Evolutionary conservation across 2,888 invertebrate species (phyloP).

Genomic region (Hyalella azteca): DNA sequence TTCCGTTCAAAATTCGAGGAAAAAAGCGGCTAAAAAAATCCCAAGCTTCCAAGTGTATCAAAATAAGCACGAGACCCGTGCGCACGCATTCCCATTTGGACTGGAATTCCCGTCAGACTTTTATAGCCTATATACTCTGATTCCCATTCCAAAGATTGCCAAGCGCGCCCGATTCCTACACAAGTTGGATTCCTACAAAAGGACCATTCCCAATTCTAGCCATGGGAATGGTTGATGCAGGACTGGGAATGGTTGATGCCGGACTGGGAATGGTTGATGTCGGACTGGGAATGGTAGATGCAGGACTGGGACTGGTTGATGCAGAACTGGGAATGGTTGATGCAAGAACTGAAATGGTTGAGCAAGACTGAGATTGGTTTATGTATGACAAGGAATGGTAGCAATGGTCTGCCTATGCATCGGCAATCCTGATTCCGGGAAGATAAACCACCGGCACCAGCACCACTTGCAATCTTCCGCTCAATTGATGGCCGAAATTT

Average conservation of each 20-base stretch:
- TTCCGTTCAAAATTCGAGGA: constrained; percentile 31
- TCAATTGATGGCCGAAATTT: background rate
- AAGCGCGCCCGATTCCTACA: constrained; percentile 38
- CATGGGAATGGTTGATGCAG: constrained; percentile 35
- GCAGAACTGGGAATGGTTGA: constrained; percentile 35
- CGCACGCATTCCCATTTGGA: constrained; percentile 38
- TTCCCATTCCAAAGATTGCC: constrained; percentile 40
- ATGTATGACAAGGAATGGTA: constrained; percentile 23
- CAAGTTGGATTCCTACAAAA: constrained; percentile 40
- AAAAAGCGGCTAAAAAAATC: constrained; percentile 21
- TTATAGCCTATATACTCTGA: constrained; percentile 41
- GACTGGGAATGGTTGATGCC: background rate
- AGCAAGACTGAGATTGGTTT: constrained; percentile 28
- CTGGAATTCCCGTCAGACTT: constrained; percentile 41
- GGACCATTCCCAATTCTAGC: constrained; percentile 36
- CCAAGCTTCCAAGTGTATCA: constrained; percentile 38
- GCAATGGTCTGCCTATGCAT: constrained; percentile 9
- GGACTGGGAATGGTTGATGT: too few relatives aligned
- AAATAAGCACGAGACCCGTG: constrained; percentile 38
- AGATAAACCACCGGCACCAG: background rate
- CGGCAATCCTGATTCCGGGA: background rate
- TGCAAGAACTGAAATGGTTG: constrained; percentile 25
- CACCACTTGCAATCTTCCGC: background rate
- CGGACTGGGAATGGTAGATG: constrained; percentile 35
- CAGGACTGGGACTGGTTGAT: constrained; percentile 26